Evolutionary conservation across 1,140 invertebrate species (phyloP).

Genomic region (Brachionus manjavacas): DNA sequence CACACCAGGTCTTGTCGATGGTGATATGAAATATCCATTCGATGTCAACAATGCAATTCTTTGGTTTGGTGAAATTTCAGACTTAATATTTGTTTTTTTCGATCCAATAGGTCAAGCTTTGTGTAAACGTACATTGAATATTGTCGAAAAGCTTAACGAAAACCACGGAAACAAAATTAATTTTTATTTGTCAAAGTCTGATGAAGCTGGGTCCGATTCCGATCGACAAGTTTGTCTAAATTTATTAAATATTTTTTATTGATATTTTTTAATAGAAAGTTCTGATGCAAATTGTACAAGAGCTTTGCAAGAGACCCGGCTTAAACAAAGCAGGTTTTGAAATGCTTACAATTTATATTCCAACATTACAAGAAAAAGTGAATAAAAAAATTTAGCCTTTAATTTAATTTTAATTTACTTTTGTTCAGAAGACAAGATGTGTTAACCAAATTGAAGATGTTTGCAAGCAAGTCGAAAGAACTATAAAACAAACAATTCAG

Average conservation of each 20-base stretch:
- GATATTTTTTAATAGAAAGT: slow-evolving; percentile 56
- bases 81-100: slow-evolving; percentile 66
- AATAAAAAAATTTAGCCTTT: background rate
- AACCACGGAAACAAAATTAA: slow-evolving; percentile 62
- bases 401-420: background rate
- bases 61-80: slow-evolving; percentile 63
- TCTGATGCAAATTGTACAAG: slow-evolving; percentile 67
- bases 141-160: slow-evolving; percentile 62
- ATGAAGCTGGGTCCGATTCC: slow-evolving; percentile 64
- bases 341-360: slow-evolving; percentile 65
- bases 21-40: slow-evolving; percentile 66
- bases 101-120: slow-evolving; percentile 66
- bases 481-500: slow-evolving; percentile 64
- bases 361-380: slow-evolving; percentile 50
- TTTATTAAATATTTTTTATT: no score
- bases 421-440: slow-evolving; percentile 55
- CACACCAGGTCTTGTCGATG: slow-evolving; percentile 65
- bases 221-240: slow-evolving; percentile 55
- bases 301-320: slow-evolving; percentile 63
- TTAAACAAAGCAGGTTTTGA: slow-evolving; percentile 64
- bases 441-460: slow-evolving; percentile 65
- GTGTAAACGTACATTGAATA: slow-evolving; percentile 63
- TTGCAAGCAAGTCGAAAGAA: slow-evolving; percentile 63
- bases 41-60: slow-evolving; percentile 64
- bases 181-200: slow-evolving; percentile 64